Conservation (phyloP, 2,113 vertebrate species). For the Cynopterus brachyotis region DNA sequence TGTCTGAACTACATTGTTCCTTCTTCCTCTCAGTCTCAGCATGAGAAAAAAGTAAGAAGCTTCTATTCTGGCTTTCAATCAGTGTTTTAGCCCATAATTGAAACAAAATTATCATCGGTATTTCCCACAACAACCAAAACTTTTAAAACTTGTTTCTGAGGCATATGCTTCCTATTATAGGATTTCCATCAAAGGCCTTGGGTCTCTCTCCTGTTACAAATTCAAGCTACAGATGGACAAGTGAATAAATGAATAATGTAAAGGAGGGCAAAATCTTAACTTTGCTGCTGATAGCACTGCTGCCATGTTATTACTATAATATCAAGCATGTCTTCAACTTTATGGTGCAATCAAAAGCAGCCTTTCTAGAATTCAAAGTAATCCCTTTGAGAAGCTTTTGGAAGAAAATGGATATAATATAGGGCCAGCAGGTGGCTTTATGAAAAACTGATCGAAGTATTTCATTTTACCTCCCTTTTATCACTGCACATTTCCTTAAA, state of each 20-base stretch:
- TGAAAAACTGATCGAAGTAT: constrained; percentile 33
- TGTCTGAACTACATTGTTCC: neutral
- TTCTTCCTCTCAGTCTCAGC: neutral
- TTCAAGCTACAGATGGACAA: neutral
- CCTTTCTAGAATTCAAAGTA: neutral
- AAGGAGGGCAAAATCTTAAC: neutral
- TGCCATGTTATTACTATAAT: neutral
- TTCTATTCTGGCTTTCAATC: neutral
- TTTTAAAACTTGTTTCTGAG: neutral
- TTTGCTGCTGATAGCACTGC: neutral
- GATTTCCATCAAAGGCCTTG: neutral
- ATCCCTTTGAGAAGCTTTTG: neutral
- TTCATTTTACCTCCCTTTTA: constrained; percentile 4
- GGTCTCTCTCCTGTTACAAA: neutral
- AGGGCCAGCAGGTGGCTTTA: neutral
- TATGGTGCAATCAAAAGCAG: neutral
- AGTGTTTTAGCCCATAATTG: neutral
- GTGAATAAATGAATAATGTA: neutral
- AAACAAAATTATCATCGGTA: neutral
- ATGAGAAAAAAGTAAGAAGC: neutral
- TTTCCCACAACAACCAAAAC: neutral
- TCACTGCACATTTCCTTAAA: neutral
- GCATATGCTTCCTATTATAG: neutral
- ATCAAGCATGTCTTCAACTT: neutral
- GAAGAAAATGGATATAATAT: neutral